These are phyloP conservation scores for Akabosia matsudoensis DNA, from an alignment of 1,140 invertebrate species.

Conservation along the genomic window DNA sequence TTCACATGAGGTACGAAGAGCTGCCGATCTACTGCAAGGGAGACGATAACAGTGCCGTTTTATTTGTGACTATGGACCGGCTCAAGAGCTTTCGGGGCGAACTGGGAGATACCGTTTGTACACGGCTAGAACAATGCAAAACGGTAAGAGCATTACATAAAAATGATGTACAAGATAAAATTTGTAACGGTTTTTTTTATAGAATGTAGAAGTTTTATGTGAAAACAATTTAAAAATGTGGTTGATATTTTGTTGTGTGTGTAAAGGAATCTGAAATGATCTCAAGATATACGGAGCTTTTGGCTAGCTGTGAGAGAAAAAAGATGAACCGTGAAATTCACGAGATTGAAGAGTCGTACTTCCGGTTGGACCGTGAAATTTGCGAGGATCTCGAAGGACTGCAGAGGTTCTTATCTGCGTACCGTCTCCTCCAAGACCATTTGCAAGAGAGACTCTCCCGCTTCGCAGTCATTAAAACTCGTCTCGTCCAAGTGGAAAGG, in stretches of 20 bases:
- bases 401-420: background rate
- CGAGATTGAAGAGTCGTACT: background rate
- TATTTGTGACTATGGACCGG: background rate
- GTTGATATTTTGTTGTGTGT: background rate
- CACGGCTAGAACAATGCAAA: background rate
- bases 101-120: background rate
- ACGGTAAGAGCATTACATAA: no score
- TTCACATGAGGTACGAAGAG: background rate
- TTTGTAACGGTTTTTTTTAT: background rate
- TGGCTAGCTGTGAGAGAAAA: background rate
- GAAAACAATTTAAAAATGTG: background rate
- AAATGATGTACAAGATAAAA: background rate
- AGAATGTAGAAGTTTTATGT: background rate
- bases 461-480: conserved; percentile 9
- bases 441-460: background rate
- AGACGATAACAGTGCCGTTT: background rate
- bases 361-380: background rate
- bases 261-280: background rate
- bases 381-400: background rate
- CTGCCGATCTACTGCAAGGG: background rate
- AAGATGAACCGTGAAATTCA: background rate
- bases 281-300: background rate
- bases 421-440: background rate
- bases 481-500: conserved; percentile 9
- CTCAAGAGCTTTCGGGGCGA: background rate